Conservation (phyloP, 2,888 invertebrate genomes). For the Polyploca ridens region DNA sequence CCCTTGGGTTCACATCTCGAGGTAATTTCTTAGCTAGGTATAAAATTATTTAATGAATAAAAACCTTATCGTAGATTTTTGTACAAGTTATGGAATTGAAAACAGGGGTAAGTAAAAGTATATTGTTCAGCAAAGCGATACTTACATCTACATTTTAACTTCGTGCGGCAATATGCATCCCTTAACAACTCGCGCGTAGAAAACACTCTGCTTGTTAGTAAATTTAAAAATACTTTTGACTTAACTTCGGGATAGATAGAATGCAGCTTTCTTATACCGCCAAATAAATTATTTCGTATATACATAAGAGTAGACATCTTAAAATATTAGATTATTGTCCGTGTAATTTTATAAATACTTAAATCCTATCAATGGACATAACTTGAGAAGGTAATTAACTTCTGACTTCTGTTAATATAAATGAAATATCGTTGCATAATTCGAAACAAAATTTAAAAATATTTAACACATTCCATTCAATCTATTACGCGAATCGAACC, state of each 20-base stretch:
- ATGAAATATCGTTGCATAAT: constrained; percentile 47
- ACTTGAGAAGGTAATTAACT: neutral
- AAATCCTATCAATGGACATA: constrained; percentile 18
- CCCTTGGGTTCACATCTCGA: constrained; percentile 92
- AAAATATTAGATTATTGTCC: neutral
- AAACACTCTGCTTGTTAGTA: constrained; percentile 45
- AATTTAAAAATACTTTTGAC: constrained; percentile 1
- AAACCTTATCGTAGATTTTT: neutral
- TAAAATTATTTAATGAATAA: constrained; percentile 11
- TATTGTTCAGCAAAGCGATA: constrained; percentile 33
- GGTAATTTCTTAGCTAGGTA: constrained; percentile 93
- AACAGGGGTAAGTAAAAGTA: neutral
- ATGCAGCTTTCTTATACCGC: constrained; percentile 52
- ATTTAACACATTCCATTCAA: constrained; percentile 11
- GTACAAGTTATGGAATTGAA: neutral
- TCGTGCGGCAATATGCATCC: constrained; percentile 87
- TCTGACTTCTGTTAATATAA: constrained; percentile 7
- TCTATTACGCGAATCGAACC: neutral
- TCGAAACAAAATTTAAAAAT: constrained; percentile 25
- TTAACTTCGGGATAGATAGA: constrained; percentile 25
- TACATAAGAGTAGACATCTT: neutral
- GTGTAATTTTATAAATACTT: neutral
- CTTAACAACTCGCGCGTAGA: constrained; percentile 77
- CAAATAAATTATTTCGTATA: constrained; percentile 11
- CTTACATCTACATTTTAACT: constrained; percentile 90